Evolutionary conservation across 2,113 vertebrate genomes (phyloP).

Genomic region (Myocastor coypus): DNA sequence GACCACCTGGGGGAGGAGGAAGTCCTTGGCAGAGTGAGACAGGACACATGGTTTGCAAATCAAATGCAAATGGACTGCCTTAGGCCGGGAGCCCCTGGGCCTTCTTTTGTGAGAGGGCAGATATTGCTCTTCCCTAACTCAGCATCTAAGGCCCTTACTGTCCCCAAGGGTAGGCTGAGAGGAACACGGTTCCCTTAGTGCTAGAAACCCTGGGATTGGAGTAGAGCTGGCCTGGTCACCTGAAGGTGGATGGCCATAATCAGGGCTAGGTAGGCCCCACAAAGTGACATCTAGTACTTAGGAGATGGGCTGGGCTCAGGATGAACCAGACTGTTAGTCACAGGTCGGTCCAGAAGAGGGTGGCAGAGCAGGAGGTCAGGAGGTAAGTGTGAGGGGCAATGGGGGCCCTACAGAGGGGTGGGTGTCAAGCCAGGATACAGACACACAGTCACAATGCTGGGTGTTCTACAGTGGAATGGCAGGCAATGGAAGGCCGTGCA

Average conservation of each 20-base stretch:
- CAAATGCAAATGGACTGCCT: not conserved
- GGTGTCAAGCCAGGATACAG: not conserved
- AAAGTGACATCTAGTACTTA: not conserved
- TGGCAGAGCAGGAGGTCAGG: not conserved
- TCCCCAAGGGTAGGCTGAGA: not conserved
- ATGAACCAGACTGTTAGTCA: not conserved
- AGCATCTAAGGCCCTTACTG: not conserved
- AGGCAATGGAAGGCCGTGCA: not conserved
- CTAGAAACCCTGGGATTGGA: not conserved
- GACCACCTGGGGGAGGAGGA: not conserved
- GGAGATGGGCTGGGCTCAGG: not conserved
- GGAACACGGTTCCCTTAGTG: not conserved
- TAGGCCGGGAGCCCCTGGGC: not conserved
- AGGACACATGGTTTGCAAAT: not conserved
- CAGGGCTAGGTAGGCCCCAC: not conserved
- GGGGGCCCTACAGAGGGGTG: not conserved
- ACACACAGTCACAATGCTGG: slow-evolving; percentile 48
- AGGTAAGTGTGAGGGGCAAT: not conserved
- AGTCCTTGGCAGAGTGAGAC: not conserved
- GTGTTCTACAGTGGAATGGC: slow-evolving; percentile 54
- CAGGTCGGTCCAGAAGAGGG: not conserved
- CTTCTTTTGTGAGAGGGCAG: not conserved
- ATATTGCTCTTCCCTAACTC: not conserved
- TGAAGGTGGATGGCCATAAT: not conserved
- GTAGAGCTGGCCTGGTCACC: not conserved